These are phyloP conservation scores for Calonectris borealis DNA, from an alignment of 2,113 vertebrate species.

Conservation along the genomic window DNA sequence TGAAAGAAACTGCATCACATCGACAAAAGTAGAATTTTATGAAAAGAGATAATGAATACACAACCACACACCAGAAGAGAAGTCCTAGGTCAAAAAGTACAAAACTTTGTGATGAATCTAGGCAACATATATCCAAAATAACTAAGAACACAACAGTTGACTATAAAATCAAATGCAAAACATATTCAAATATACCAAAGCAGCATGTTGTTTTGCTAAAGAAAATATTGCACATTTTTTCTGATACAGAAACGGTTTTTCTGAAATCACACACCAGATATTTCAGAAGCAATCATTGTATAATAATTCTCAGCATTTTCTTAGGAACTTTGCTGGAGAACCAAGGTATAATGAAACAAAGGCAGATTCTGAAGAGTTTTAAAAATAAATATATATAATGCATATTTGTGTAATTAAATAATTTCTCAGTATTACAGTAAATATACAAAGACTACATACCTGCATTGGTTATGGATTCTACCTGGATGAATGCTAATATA, in stretches of 20 bases:
- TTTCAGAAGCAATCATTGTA: not conserved
- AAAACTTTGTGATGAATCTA: not conserved
- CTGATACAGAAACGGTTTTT: not conserved
- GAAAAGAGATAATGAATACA: not conserved
- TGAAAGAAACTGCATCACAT: not conserved
- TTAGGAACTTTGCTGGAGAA: not conserved
- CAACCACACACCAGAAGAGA: not conserved
- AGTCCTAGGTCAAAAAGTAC: not conserved
- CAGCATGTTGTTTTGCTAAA: not conserved
- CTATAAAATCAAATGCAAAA: not conserved
- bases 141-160: not conserved
- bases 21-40: not conserved
- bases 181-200: not conserved
- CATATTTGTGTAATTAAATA: not conserved
- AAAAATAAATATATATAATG: not conserved
- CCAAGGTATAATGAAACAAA: not conserved
- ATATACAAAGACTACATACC: slow-evolving; percentile 71
- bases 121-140: not conserved
- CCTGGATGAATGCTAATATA: slow-evolving; percentile 95
- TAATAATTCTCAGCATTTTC: not conserved
- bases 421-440: not conserved
- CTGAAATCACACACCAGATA: not conserved
- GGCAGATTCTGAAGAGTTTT: not conserved
- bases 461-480: slow-evolving; percentile 95
- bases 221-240: not conserved